Conservation (phyloP, 2,888 invertebrate species). For the Poecilobothrus nobilitatus region DNA sequence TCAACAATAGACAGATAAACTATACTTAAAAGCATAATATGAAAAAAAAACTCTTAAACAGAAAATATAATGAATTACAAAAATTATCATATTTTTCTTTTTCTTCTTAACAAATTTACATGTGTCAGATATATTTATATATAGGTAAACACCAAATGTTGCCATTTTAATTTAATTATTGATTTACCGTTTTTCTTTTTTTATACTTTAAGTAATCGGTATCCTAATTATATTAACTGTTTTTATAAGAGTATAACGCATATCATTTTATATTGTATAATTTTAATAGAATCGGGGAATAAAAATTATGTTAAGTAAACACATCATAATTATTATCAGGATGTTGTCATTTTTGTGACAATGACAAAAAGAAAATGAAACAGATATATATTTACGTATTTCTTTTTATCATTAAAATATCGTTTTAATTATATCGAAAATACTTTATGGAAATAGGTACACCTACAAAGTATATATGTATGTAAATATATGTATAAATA, state of each 20-base stretch:
- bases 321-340: constrained; percentile 1
- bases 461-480: no score
- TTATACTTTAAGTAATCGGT: neutral
- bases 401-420: no score
- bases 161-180: neutral
- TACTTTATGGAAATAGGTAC: no score
- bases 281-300: neutral
- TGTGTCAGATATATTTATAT: neutral
- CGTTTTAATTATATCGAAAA: no score
- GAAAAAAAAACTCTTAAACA: neutral
- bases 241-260: no score
- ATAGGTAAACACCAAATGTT: constrained; percentile 4
- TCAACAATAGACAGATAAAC: no score
- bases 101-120: neutral
- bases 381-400: no score
- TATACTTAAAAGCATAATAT: no score
- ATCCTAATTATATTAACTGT: neutral
- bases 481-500: no score
- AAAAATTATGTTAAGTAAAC: neutral
- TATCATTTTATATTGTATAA: no score
- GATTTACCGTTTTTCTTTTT: neutral
- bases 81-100: no score
- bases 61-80: neutral
- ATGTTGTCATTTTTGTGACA: neutral
- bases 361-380: neutral